Base-by-base conservation (phyloP, 2,888 invertebrate species). In the Aradus depressus region DNA sequence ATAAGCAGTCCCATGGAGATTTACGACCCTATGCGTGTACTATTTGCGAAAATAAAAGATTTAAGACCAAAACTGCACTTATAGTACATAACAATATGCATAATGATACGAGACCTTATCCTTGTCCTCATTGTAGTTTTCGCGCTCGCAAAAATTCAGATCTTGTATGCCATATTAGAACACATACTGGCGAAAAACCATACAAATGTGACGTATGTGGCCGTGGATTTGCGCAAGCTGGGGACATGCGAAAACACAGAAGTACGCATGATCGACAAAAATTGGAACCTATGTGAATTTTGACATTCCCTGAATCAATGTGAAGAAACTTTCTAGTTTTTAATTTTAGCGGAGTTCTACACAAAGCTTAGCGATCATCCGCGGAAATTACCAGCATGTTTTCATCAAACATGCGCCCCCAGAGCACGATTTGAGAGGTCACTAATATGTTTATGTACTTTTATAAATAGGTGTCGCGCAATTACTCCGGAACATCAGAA, bases 161-260 rank as follows among this genome's bases (percentile, higher is more conserved):
- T 39, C 42, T 57, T 12, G 50, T 55, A 5, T 50, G 50, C 23
- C 58, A 59, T 47, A 55, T 58, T 32, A 37, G 58, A 38, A 60
- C 58, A 47, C 60, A 60, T 37, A 59, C 60, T 2, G 58, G 58
- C 12, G 57, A 58, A 37, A 58, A 57, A 39, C 58, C 58, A n/a
- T 49, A 53, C 44, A 50, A 56, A 38, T 61, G 61, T 44, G 52
- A 57, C 38, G 37, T 60, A 6, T 61, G 61, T 51, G 54, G 52
- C n/a, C 44, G 56, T 37, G 56, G 58, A 4, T 65, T 64, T 51
- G 60, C 63, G 32, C 64, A 65, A 50, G 59, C 60, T n/a, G 61
- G 62, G 43, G 63, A 64, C 26, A 59, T 63, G 54, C 54, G 57
- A 4, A 64, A 61, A 38, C 65, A 66, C 50, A 57, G 57, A 44